Base-by-base conservation (phyloP, 2,888 invertebrate species). In the Ochropleura leucogaster region DNA sequence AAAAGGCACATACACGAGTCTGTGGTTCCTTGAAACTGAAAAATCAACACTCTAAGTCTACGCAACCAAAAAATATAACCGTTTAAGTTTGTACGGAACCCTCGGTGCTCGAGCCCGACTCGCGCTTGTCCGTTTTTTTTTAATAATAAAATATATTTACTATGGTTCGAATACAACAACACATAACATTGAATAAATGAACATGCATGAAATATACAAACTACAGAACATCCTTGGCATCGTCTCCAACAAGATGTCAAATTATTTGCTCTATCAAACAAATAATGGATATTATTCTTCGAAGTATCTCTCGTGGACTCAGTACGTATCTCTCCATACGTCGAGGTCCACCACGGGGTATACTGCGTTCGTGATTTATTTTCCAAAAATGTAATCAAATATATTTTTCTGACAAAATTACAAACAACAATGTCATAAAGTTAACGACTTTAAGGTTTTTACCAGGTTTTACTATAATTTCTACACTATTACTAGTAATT, bases 261-360 rank as follows among this genome's bases (percentile, higher is more conserved):
- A 72, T 47, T 60, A 74, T 82, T 79, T 72, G 51, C 30, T 72
- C 3, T 51, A 69, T 67, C 47, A 72, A 59, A 71, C 20, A 82
- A 82, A 82, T 62, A 69, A 46, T 30, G 9, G 42, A 77, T 63
- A 74, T 72, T 74, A 67, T 71, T 72, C 20, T 74, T 60, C 65
- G 60, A 72, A 80, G 74, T 77, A 72, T 77, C 64, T 72, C 12
- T 47, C n/a, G 5, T 7, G 49, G n/a, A 4, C 8, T 42, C 55
- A 55, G 40, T 30, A n/a, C 9, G n/a, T 44, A 14, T 4, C 7
- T 60, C 18, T 60, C 20, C 10, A 3, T 68, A 72, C 5, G 9
- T 72, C 63, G 72, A 51, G 51, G 16, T 49, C 60, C 44, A 62
- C 7, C n/a, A 12, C 44, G 4, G n/a, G 3, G n/a, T 62, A 14